Evolutionary conservation across 2,113 vertebrate species (phyloP).

Genomic region (Nesogale talazaci): DNA sequence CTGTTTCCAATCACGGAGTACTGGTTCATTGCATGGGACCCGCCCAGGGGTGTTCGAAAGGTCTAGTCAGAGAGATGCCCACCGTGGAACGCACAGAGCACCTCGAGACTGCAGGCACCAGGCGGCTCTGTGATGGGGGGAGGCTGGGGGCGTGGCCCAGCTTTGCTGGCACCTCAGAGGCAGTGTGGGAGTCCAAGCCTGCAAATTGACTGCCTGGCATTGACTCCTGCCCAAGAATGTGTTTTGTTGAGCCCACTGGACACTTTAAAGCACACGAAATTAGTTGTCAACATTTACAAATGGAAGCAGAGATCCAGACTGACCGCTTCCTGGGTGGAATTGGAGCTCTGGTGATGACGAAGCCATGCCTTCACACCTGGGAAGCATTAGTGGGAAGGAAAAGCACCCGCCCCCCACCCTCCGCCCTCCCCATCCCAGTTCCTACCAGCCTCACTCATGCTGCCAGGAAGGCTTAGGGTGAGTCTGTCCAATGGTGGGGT

Average conservation of each 20-base stretch:
- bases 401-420: not conserved
- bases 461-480: not conserved
- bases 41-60: not conserved
- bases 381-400: not conserved
- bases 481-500: not conserved
- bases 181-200: not conserved
- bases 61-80: not conserved
- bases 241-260: constrained; percentile 57
- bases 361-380: constrained; percentile 28
- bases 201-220: not conserved
- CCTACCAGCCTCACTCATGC: rapidly evolving
- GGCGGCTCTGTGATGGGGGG: not conserved
- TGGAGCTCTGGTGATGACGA: not conserved
- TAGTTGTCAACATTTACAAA: constrained; percentile 53
- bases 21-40: not conserved
- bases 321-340: constrained; percentile 63
- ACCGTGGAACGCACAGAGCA: not conserved
- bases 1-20: not conserved
- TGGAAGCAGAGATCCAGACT: constrained; percentile 38
- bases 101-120: not conserved
- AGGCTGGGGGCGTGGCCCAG: not conserved
- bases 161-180: not conserved
- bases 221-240: constrained; percentile 61
- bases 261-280: constrained; percentile 54
- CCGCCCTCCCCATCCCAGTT: rapidly evolving